Evolutionary conservation across 2,888 invertebrate species (phyloP).

Genomic region (Lasioglossum oenotherae): DNA sequence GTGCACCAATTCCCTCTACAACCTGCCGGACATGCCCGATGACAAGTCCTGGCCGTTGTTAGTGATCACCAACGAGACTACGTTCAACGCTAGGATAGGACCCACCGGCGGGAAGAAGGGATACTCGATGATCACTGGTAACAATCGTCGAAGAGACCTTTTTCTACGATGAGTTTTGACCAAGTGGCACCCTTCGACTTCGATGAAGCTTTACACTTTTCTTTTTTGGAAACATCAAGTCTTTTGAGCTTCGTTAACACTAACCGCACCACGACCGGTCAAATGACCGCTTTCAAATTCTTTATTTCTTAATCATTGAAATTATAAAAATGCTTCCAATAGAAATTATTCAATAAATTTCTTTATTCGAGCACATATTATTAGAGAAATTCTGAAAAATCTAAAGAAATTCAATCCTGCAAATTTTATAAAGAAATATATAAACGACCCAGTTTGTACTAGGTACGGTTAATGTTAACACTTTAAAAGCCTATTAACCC

Average conservation of each 20-base stretch:
- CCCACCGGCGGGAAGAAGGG: constrained; percentile 93
- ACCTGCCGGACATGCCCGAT: constrained; percentile 87
- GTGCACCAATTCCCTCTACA: constrained; percentile 89
- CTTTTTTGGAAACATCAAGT: neutral
- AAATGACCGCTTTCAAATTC: no score
- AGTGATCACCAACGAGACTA: constrained; percentile 86
- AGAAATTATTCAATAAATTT: no score
- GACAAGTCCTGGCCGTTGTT: constrained; percentile 90
- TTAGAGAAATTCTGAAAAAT: no score
- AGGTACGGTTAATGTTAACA: no score
- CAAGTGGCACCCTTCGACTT: neutral
- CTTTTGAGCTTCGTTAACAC: neutral
- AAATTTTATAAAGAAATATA: no score
- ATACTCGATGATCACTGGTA: constrained; percentile 92
- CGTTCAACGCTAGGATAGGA: constrained; percentile 91
- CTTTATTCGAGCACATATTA: no score
- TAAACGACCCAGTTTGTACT: no score
- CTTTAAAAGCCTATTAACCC: no score
- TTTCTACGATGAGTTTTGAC: neutral
- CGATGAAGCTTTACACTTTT: neutral
- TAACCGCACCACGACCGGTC: no score
- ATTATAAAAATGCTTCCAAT: no score
- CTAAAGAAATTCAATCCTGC: no score
- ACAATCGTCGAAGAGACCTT: constrained; percentile 6
- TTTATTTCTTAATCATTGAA: no score